A percentile compares a stretch with the other conserved stretches of the same genome.
Evolutionary conservation across 2,113 vertebrate species (phyloP).

Genomic region (Otocyon megalotis): DNA sequence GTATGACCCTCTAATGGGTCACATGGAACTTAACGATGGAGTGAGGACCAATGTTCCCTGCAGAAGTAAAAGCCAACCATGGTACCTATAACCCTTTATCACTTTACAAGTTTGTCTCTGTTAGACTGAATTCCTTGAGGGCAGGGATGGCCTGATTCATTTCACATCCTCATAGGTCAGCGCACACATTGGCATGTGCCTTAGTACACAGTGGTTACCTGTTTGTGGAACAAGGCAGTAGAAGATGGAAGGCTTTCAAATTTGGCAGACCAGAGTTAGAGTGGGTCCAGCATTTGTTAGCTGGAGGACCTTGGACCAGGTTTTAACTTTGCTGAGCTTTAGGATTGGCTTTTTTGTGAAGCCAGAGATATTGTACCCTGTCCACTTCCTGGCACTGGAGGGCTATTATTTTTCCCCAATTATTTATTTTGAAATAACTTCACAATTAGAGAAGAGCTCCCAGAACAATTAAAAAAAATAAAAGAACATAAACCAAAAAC

Average conservation of each 20-base stretch:
- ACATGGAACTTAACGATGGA: not conserved
- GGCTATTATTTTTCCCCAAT: not conserved
- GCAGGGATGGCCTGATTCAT: not conserved
- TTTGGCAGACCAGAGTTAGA: not conserved
- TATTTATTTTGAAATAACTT: conserved; percentile 56
- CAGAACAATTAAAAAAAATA: not conserved
- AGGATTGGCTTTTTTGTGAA: not conserved
- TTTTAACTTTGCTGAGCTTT: conserved; percentile 15
- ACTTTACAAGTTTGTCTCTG: not conserved
- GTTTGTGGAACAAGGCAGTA: not conserved
- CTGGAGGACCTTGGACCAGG: not conserved
- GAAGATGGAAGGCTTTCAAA: not conserved
- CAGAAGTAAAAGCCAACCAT: not conserved
- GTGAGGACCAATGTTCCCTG: not conserved
- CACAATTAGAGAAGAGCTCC: conserved; percentile 22
- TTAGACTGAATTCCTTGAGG: not conserved
- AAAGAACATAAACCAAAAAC: not conserved
- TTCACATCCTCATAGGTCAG: not conserved
- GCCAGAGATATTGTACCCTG: not conserved
- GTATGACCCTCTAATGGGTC: not conserved
- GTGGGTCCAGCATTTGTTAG: not conserved
- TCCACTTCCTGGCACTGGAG: not conserved
- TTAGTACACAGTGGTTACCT: not conserved
- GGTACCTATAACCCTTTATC: not conserved
- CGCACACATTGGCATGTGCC: not conserved